Conservation (phyloP, 2,888 invertebrate genomes). For the Helobdella robusta region DNA sequence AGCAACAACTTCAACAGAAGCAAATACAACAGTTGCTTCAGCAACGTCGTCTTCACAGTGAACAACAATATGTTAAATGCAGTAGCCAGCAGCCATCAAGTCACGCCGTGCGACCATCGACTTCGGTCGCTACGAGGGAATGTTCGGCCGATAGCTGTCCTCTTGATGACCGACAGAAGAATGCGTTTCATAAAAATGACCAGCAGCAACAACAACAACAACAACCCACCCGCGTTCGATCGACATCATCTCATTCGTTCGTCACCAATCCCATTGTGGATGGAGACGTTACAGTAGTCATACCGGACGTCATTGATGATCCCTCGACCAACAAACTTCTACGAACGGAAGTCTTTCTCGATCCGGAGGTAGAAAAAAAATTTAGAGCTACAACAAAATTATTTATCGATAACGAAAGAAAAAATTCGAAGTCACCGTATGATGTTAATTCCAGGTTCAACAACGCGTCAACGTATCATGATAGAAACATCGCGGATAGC, state of each 20-base stretch:
- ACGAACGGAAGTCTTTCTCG: background rate
- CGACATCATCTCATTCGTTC: background rate
- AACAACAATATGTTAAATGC: too few relatives aligned
- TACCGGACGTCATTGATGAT: background rate
- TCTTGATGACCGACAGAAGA: background rate
- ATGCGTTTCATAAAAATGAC: too few relatives aligned
- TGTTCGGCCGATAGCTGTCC: background rate
- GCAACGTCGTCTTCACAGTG: background rate
- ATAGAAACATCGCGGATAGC: too few relatives aligned
- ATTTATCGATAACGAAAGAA: conserved; percentile 1
- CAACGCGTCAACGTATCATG: too few relatives aligned
- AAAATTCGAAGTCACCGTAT: too few relatives aligned
- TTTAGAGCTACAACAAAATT: conserved; percentile 19
- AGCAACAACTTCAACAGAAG: too few relatives aligned
- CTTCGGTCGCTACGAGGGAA: background rate
- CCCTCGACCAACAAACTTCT: too few relatives aligned
- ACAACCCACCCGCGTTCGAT: background rate
- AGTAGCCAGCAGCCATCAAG: background rate
- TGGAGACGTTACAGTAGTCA: background rate
- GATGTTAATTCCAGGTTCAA: too few relatives aligned
- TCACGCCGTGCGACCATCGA: background rate
- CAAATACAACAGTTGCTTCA: too few relatives aligned
- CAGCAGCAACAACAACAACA: too few relatives aligned
- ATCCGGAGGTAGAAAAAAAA: conserved; percentile 17
- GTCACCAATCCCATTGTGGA: background rate